A percentile compares a stretch with the other conserved stretches of the same genome.
Evolutionary conservation across 2,888 invertebrate genomes (phyloP).

Genomic region (Pandemis cinnamomeana): DNA sequence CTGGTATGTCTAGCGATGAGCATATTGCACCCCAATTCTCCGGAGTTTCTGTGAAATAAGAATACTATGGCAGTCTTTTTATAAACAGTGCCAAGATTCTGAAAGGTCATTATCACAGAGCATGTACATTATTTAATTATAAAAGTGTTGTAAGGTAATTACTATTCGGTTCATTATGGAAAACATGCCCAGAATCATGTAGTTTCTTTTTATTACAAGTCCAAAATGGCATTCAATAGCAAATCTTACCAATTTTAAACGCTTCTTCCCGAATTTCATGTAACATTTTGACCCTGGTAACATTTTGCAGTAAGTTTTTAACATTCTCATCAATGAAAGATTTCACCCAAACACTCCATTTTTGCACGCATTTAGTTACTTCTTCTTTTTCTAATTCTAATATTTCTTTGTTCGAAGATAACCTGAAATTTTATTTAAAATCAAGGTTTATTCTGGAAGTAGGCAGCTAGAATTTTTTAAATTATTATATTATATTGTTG

Average conservation of each 20-base stretch:
- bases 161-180: too few species aligned
- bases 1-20: conserved; percentile 82
- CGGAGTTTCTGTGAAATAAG: conserved; percentile 79
- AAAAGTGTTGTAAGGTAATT: too few species aligned
- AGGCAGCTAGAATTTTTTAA: too few species aligned
- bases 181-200: too few species aligned
- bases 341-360: conserved; percentile 87
- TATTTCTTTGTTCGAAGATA: conserved; percentile 67
- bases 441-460: too few species aligned
- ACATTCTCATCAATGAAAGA: conserved; percentile 84
- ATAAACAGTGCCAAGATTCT: too few species aligned
- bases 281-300: conserved; percentile 88
- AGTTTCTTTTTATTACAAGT: too few species aligned
- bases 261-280: conserved; percentile 90
- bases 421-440: conserved; percentile 52
- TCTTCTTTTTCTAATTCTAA: conserved; percentile 65
- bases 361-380: conserved; percentile 76
- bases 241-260: conserved; percentile 81
- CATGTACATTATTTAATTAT: too few species aligned
- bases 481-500: too few species aligned
- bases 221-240: too few species aligned
- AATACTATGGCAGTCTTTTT: not conserved
- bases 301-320: conserved; percentile 85
- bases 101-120: too few species aligned
- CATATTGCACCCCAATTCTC: conserved; percentile 87